These are phyloP conservation scores for Calypte anna DNA, from an alignment of 2,113 vertebrate species.

Conservation along the genomic window DNA sequence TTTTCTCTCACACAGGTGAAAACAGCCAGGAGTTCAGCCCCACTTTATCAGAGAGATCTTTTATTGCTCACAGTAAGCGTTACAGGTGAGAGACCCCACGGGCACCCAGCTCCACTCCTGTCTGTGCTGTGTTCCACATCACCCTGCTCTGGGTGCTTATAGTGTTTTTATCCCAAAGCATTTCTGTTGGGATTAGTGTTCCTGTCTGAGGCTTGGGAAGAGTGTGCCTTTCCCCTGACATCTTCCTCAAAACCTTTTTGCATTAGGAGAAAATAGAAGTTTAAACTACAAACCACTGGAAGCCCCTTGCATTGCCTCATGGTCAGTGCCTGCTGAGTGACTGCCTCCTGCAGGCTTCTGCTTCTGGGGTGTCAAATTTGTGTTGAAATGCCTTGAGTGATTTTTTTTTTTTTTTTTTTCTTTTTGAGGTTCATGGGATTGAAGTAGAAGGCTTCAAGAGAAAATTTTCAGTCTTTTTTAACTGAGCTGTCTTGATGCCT, in stretches of 20 bases:
- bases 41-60: conserved; percentile 83
- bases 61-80: conserved; percentile 78
- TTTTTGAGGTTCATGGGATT: neutral
- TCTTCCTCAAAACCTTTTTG: neutral
- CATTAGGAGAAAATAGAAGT: neutral
- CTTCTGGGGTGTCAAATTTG: neutral
- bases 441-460: neutral
- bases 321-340: neutral
- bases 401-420: neutral
- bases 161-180: neutral
- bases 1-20: conserved; percentile 82
- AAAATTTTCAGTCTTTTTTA: neutral
- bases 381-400: neutral
- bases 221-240: neutral
- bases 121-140: neutral
- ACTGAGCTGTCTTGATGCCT: neutral
- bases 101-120: neutral
- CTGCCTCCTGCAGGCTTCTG: neutral
- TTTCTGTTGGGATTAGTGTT: neutral
- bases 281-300: neutral
- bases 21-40: conserved; percentile 94
- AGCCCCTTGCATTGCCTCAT: neutral
- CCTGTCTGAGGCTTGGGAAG: neutral
- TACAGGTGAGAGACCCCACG: conserved; percentile 76
- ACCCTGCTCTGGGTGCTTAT: neutral